These are phyloP conservation scores for Encarsia formosa DNA, from an alignment of 2,888 invertebrate species.

Conservation along the genomic window DNA sequence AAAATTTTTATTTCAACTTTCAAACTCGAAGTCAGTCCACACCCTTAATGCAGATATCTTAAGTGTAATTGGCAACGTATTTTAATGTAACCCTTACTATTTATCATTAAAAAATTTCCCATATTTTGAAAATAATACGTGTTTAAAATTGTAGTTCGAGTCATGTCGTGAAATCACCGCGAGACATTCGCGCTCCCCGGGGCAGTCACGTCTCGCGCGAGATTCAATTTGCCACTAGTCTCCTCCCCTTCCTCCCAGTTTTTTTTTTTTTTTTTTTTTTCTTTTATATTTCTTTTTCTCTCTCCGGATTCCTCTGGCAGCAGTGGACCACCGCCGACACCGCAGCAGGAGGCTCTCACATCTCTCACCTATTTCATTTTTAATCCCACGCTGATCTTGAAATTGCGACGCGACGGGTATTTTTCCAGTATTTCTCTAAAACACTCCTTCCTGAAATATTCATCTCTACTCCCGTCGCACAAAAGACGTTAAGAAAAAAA, in stretches of 20 bases:
- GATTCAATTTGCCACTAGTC: constrained; percentile 47
- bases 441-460: too few species aligned
- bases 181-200: constrained; percentile 42
- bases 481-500: not conserved
- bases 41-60: too few species aligned
- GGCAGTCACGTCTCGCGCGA: constrained; percentile 47
- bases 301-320: not conserved
- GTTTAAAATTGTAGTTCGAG: constrained; percentile 42
- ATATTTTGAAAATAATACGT: constrained; percentile 37
- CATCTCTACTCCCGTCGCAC: not conserved
- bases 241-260: constrained; percentile 4
- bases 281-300: not conserved
- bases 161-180: constrained; percentile 44
- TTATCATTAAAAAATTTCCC: too few species aligned
- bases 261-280: not conserved
- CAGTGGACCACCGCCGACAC: too few species aligned
- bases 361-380: not conserved
- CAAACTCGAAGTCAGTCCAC: too few species aligned
- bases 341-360: too few species aligned
- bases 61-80: too few species aligned
- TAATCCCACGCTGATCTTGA: too few species aligned
- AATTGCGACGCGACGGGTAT: not conserved
- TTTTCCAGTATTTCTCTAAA: not conserved
- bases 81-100: too few species aligned
- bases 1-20: too few species aligned